phyloP scores from a whole-genome alignment of 2,113 vertebrate genomes.

The Chionodraco myersi region DNA sequence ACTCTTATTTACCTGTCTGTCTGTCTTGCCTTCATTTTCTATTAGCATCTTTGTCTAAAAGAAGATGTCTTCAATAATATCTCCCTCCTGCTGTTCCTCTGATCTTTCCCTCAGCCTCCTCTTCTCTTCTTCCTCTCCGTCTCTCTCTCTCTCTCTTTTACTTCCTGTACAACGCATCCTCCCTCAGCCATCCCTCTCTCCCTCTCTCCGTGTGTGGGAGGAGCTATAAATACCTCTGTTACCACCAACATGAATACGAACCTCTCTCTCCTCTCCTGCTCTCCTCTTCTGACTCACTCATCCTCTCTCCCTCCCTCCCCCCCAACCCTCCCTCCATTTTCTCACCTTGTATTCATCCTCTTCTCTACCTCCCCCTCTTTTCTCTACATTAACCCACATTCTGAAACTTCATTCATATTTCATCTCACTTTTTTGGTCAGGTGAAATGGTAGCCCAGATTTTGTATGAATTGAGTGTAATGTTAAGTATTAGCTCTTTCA shows the following conservation, averaged over 20 bases:
- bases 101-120: slow-evolving; percentile 22
- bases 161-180: slow-evolving; percentile 40
- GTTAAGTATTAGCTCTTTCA: background rate
- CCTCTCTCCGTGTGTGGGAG: slow-evolving; percentile 68
- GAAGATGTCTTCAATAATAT: slow-evolving; percentile 38
- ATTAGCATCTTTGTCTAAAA: slow-evolving; percentile 12
- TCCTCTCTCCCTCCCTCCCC: slow-evolving; percentile 26
- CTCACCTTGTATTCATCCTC: slow-evolving; percentile 49
- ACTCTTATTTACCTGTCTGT: slow-evolving; percentile 10
- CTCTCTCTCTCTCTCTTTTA: slow-evolving; percentile 30
- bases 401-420: background rate
- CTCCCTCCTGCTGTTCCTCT: slow-evolving; percentile 49
- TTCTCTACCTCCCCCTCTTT: slow-evolving; percentile 5
- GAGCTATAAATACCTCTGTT: slow-evolving; percentile 82
- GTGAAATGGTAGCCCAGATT: background rate
- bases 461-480: background rate
- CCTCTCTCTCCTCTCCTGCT: slow-evolving; percentile 68
- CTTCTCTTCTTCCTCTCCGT: background rate
- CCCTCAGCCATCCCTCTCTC: slow-evolving; percentile 46
- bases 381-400: background rate
- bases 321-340: slow-evolving; percentile 19
- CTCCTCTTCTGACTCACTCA: slow-evolving; percentile 70
- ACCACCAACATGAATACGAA: slow-evolving; percentile 78
- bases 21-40: slow-evolving; percentile 27
- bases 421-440: background rate